These are phyloP conservation scores for Heliornis fulica DNA, from an alignment of 2,113 vertebrate species.

Conservation along the genomic window DNA sequence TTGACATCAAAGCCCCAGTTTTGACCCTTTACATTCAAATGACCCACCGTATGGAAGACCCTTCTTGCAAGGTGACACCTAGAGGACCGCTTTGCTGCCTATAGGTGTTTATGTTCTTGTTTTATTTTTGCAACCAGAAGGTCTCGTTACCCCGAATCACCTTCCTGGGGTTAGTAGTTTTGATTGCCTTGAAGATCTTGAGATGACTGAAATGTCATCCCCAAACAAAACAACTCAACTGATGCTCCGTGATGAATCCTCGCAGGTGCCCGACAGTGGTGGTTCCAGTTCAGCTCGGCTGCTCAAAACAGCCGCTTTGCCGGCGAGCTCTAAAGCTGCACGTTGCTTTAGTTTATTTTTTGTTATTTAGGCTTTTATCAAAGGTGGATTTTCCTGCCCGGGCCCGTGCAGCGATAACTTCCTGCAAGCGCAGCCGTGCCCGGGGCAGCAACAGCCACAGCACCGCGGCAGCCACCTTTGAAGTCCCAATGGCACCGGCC, in stretches of 20 bases:
- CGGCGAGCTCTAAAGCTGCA: neutral
- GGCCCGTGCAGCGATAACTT: neutral
- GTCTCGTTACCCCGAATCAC: neutral
- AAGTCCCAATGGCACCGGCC: neutral
- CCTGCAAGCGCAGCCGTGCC: neutral
- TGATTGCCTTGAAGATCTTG: neutral
- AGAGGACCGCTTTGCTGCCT: neutral
- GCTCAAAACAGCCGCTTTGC: neutral
- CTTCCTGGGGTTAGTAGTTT: neutral
- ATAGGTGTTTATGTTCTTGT: neutral
- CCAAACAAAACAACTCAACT: neutral
- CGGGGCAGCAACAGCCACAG: constrained; percentile 20
- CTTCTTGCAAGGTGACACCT: neutral
- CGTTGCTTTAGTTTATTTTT: neutral
- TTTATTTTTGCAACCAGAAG: neutral
- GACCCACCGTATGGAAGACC: neutral
- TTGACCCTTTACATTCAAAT: neutral
- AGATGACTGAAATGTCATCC: neutral
- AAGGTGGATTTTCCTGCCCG: neutral
- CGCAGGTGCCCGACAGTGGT: neutral
- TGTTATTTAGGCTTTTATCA: constrained; percentile 29
- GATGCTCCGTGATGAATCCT: fast-evolving
- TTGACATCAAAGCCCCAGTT: neutral
- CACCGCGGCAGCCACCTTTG: neutral
- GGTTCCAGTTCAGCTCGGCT: neutral